Evolutionary conservation across 2,888 invertebrate species (phyloP), one percentile per base, ranked within the genome.

Genomic region (Eupithecia subumbrata): DNA sequence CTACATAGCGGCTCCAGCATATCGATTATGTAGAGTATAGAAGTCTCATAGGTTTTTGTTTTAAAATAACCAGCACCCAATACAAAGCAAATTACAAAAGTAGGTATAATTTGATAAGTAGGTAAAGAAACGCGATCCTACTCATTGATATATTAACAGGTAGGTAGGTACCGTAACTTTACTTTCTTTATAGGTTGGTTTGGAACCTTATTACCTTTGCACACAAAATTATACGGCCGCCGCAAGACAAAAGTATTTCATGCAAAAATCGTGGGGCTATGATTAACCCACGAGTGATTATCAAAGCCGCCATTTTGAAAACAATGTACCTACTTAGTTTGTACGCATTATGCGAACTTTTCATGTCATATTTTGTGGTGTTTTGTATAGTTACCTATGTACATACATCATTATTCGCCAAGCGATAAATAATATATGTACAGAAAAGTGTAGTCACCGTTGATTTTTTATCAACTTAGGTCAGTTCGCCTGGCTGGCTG

Each of bases 401-500:
- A 76, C 64, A 78, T 34, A 72, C 73, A 74, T 71, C n/a, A 67
- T 60, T 73, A 72, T 74, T 78, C 69, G 77, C 72, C 72, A 64
- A 67, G 76, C 78, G 81, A 76, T 75, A 68, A 76, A 75, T 64
- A 70, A 73, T 72, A 40, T 77, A 30, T 70, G 74, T 78, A 75
- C 78, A 74, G 74, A 82, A 80, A 82, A 85, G 90, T 92, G 91
- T 92, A 48, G 74, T 71, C 77, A 74, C 72, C 69, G 72, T 56
- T 72, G 69, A 69, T 71, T 91, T 90, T 91, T 88, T 87, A 81
- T 86, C 86, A 82, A 85, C 84, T 84, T 83, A 85, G 71, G 66
- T 83, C 40, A 67, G 34, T 43, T 67, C 67, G 67, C 67, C 40
- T 85, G 89, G 87, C 68, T 85, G 89, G 87, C 89, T 90, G 87